Evolutionary conservation across 2,888 invertebrate genomes (phyloP).

Genomic region (Hirudinaria manillensis): DNA sequence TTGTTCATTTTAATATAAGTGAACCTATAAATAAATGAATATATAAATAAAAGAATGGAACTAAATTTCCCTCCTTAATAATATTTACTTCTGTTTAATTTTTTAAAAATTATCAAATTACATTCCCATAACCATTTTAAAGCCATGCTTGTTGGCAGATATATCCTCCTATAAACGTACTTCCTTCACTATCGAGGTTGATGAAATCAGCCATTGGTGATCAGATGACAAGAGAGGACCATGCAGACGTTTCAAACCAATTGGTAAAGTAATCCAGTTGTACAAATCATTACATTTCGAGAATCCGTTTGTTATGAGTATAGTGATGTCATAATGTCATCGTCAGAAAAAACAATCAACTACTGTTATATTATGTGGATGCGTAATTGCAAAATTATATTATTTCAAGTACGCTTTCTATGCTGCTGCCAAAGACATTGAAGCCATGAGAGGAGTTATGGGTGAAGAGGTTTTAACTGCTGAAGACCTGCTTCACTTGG

Average conservation of each 20-base stretch:
- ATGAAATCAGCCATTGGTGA: constrained; percentile 99
- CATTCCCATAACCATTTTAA: too few species aligned
- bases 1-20: not conserved
- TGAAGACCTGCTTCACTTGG: constrained; percentile 96
- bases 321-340: not conserved
- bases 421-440: constrained; percentile 99
- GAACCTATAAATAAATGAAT: too few species aligned
- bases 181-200: constrained; percentile 97
- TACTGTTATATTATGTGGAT: too few species aligned
- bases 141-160: constrained; percentile 58
- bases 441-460: constrained; percentile 99
- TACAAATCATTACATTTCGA: too few species aligned
- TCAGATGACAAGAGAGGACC: constrained; percentile 97
- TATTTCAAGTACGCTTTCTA: constrained; percentile 86
- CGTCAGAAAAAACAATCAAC: not conserved
- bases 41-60: too few species aligned
- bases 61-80: too few species aligned
- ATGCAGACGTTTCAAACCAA: constrained; percentile 98
- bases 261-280: constrained; percentile 63
- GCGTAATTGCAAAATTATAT: too few species aligned
- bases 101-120: too few species aligned
- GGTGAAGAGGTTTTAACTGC: constrained; percentile 98
- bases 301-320: not conserved
- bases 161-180: constrained; percentile 97
- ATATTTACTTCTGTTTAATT: too few species aligned